These are phyloP conservation scores for Amphiprion clarkii DNA, from an alignment of 2,797 vertebrate species.

Conservation along the genomic window DNA sequence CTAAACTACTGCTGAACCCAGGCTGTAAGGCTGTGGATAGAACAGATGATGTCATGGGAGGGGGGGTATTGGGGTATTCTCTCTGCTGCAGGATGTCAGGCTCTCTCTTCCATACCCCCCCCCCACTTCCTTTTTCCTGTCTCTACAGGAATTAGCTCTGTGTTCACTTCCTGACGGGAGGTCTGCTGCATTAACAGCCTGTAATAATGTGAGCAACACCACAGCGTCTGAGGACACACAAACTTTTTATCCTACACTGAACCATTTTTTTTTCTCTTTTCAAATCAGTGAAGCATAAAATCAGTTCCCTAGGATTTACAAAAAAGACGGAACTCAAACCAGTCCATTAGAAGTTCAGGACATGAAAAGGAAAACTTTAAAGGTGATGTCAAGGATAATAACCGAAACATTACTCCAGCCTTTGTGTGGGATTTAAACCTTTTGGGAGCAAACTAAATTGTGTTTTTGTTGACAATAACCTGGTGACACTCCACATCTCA, in stretches of 20 bases:
- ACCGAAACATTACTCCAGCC: neutral
- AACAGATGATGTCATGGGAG: constrained; percentile 74
- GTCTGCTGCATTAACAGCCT: constrained; percentile 22
- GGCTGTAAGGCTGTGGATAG: constrained; percentile 5
- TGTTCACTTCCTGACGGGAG: constrained; percentile 68
- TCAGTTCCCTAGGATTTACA: neutral
- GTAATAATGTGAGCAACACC: neutral
- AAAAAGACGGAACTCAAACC: neutral
- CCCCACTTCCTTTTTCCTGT: constrained; percentile 85
- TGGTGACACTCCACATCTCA: constrained; percentile 38
- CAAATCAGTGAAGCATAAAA: neutral
- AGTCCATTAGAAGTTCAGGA: neutral
- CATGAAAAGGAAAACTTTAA: constrained; percentile 20
- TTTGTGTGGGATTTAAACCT: constrained; percentile 8
- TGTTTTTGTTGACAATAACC: constrained; percentile 36
- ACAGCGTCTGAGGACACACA: constrained; percentile 1
- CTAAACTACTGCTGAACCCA: no score
- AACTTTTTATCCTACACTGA: neutral
- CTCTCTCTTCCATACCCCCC: constrained; percentile 75
- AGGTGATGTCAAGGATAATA: constrained; percentile 27
- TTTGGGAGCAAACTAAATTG: constrained; percentile 43
- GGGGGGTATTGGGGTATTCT: constrained; percentile 6
- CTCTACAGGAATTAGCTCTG: constrained; percentile 73
- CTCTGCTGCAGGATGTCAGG: constrained; percentile 71
- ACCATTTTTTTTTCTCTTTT: neutral